Evolutionary conservation across 2,888 invertebrate species (phyloP).

Genomic region (Chromoteleia sp.): DNA sequence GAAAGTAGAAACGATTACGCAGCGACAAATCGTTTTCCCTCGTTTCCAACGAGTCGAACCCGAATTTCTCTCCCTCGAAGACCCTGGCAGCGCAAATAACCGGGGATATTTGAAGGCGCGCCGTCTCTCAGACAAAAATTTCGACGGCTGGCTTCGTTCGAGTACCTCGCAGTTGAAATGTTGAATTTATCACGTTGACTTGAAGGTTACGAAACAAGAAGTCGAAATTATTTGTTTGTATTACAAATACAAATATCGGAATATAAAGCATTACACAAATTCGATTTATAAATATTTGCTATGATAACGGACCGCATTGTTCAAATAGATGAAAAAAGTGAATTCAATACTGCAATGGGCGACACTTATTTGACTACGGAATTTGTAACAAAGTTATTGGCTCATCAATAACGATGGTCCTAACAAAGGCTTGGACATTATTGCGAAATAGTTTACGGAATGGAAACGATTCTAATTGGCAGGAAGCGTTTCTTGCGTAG

Average conservation of each 20-base stretch:
- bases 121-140: slow-evolving; percentile 25
- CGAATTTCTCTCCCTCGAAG: slow-evolving; percentile 26
- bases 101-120: slow-evolving; percentile 16
- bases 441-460: slow-evolving; percentile 35
- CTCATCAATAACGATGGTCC: neutral
- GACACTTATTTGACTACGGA: too few species aligned
- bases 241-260: too few species aligned
- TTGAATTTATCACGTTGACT: too few species aligned
- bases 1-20: slow-evolving; percentile 69
- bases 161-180: too few species aligned
- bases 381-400: slow-evolving; percentile 7
- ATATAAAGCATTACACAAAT: too few species aligned
- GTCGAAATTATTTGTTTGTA: too few species aligned
- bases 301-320: too few species aligned
- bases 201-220: too few species aligned
- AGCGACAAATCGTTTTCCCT: slow-evolving; percentile 69
- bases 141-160: slow-evolving; percentile 3
- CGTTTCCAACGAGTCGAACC: slow-evolving; percentile 33
- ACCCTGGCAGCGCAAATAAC: slow-evolving; percentile 42
- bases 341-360: too few species aligned
- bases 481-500: slow-evolving; percentile 11
- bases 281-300: too few species aligned
- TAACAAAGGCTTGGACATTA: slow-evolving; percentile 3
- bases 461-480: slow-evolving; percentile 4
- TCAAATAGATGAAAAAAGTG: too few species aligned